Conservation (phyloP, 2,888 invertebrate genomes). For the Chymomyza caudatula region DNA sequence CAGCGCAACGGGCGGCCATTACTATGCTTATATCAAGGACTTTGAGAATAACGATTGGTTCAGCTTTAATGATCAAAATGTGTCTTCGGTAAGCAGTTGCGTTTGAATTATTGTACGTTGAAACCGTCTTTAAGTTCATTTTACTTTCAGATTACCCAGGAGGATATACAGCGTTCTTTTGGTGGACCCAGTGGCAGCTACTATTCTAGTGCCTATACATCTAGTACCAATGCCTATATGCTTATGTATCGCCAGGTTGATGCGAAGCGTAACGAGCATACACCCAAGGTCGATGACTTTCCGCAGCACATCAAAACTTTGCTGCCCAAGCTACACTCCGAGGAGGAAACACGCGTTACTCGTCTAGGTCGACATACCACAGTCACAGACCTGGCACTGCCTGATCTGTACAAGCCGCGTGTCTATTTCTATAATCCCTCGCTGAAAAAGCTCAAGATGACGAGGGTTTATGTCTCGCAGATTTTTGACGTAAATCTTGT, state of each 20-base stretch:
- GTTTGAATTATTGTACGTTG: neutral
- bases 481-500: constrained; percentile 82
- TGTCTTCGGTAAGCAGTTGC: constrained; percentile 81
- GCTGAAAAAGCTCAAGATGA: constrained; percentile 79
- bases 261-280: constrained; percentile 81
- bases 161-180: constrained; percentile 90
- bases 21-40: constrained; percentile 93
- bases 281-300: constrained; percentile 84
- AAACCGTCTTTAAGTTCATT: neutral
- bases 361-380: constrained; percentile 72
- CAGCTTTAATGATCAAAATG: constrained; percentile 92
- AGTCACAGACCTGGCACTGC: constrained; percentile 79
- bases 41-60: constrained; percentile 87
- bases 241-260: constrained; percentile 91
- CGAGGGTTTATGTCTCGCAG: constrained; percentile 81
- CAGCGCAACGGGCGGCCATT: constrained; percentile 93
- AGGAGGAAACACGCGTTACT: constrained; percentile 81
- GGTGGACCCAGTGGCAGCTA: constrained; percentile 85
- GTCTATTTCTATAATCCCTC: constrained; percentile 83
- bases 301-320: constrained; percentile 86
- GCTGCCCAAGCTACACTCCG: constrained; percentile 82
- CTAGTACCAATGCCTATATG: constrained; percentile 94
- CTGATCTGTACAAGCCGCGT: constrained; percentile 81
- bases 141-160: constrained; percentile 83
- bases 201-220: constrained; percentile 86